Base-by-base conservation (phyloP, 2,888 invertebrate species). In the Acanthosoma haemorrhoidale region DNA sequence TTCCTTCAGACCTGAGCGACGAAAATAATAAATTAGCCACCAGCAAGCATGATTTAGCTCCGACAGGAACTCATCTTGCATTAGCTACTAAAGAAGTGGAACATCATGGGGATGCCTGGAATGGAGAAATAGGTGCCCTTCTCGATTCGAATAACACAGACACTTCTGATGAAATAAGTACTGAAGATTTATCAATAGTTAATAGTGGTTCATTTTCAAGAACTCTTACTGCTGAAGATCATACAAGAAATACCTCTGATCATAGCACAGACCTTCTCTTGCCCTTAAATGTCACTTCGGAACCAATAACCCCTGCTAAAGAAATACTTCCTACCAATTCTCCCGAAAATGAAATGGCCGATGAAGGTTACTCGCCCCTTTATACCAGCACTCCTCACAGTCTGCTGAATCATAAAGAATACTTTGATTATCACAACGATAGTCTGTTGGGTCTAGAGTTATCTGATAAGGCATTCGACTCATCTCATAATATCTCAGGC, bases 11-110 rank as follows among this genome's bases (percentile, higher is more conserved):
- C 18, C 4, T 57, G 18, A 67, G 57, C 21, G 67, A 57, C 31
- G 67, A 67, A 32, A 67, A 57, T 34, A 67, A 67, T 34, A 67
- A 67, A 67, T 13, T 67, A 21, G 57, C 16, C 3, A 15, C 5
- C 3, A 67, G 34, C 16, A 67, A 67, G 29, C 67, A 51, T 16
- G 67, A 67, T 4, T 18, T 51, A 13, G 2, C 43, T 13, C 25
- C 34, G 13, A 15, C 57, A 6, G 34, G 32, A 15, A 9, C 32
- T 4, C 43, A 67, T 29, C 18, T 16, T 51, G 32, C 51, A n/a
- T 36, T 29, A 8, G 25, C 67, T 13, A 34, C 64, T 4, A 39
- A 39, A 41, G 15, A 36, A 8, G 61, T 25, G 13, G 4, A 16
- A 3, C 9, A 2, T 51, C 13, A 13, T 0, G n/a, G 29, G 3